These are phyloP conservation scores for Clitarchus hookeri DNA, from an alignment of 2,888 invertebrate genomes.

Conservation along the genomic window DNA sequence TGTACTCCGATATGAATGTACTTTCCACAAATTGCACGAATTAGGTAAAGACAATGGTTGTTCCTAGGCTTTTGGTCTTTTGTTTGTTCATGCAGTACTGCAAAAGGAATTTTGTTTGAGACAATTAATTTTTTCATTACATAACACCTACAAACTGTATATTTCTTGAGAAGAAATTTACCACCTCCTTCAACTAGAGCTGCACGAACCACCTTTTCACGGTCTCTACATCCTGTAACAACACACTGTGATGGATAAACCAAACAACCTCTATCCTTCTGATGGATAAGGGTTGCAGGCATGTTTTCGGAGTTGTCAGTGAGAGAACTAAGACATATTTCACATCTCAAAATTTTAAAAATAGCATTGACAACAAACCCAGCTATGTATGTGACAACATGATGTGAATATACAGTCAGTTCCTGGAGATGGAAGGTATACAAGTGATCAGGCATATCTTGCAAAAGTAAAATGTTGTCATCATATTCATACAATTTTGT, in stretches of 20 bases:
- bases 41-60: background rate
- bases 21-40: background rate
- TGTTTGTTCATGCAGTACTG: background rate
- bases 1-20: background rate
- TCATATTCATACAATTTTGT: background rate
- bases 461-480: background rate
- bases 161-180: background rate
- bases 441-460: background rate
- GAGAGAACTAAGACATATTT: background rate
- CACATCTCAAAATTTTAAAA: background rate
- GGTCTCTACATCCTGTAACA: background rate
- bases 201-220: no score
- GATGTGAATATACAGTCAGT: background rate
- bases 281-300: background rate
- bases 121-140: background rate
- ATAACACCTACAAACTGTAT: background rate
- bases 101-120: background rate
- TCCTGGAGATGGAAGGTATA: background rate
- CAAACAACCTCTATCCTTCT: background rate
- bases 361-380: constrained; percentile 24
- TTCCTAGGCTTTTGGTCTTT: background rate
- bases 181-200: background rate
- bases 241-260: background rate
- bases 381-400: constrained; percentile 16
- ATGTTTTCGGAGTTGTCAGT: no score